These are phyloP conservation scores for Tauraco hartlaubi DNA, from an alignment of 2,797 vertebrate genomes.

Conservation along the genomic window DNA sequence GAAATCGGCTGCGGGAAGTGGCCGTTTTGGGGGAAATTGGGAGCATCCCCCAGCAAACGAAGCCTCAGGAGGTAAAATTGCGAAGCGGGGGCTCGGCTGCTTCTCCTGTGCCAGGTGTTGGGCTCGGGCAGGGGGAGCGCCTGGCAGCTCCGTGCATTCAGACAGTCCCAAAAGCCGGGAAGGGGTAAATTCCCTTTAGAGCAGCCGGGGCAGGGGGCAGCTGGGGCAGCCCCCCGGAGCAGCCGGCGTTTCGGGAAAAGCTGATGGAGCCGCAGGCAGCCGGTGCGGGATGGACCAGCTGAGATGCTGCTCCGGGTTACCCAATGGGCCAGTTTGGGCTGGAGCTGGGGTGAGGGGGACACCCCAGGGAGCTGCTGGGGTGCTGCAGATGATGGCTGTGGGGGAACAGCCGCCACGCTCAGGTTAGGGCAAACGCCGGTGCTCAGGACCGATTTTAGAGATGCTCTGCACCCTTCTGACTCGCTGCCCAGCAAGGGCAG, in stretches of 20 bases:
- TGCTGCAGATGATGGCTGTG: rapidly evolving
- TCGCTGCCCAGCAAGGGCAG: rapidly evolving
- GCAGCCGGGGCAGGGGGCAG: neutral
- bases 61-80: neutral
- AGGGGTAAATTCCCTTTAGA: neutral
- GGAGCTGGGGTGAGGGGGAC: neutral
- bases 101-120: neutral
- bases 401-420: neutral
- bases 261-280: neutral
- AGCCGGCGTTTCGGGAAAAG: neutral
- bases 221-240: neutral
- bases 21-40: neutral
- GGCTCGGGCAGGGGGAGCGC: rapidly evolving
- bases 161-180: neutral
- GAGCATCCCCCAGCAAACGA: neutral
- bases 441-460: neutral
- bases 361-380: neutral
- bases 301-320: neutral
- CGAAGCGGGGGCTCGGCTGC: neutral
- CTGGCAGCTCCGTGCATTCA: neutral
- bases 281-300: neutral
- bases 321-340: neutral
- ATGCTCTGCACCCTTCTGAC: neutral
- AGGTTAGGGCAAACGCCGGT: rapidly evolving
- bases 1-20: neutral